A percentile compares a stretch with the other conserved stretches of the same genome.
Conservation (phyloP, 2,113 vertebrate species). For the Callospermophilus lateralis region DNA sequence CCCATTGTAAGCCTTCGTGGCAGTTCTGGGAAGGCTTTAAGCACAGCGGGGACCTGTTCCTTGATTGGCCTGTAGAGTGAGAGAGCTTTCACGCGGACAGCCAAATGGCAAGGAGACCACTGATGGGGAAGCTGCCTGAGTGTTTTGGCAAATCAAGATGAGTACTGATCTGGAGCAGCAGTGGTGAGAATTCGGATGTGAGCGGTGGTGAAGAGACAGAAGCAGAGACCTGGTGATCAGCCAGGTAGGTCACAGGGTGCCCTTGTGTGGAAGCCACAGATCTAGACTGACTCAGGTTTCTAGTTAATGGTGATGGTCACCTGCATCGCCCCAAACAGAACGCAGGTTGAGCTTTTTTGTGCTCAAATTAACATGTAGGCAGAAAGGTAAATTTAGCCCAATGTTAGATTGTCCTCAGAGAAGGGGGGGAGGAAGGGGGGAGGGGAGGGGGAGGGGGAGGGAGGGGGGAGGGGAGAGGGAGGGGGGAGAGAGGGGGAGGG, state of each 20-base stretch:
- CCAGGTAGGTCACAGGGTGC: neutral
- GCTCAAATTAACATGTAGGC: conserved; percentile 16
- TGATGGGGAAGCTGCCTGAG: neutral
- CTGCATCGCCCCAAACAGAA: neutral
- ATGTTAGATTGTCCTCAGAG: too few species aligned
- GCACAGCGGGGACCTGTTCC: neutral
- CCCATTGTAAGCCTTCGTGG: neutral
- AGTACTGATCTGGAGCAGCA: neutral
- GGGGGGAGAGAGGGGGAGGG: too few species aligned
- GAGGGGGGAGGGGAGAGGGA: too few species aligned
- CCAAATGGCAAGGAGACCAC: neutral
- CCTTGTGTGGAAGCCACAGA: neutral
- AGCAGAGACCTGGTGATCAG: neutral
- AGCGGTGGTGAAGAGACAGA: neutral
- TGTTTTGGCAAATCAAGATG: neutral
- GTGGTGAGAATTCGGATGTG: neutral
- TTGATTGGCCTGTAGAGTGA: neutral
- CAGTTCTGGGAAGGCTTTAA: neutral
- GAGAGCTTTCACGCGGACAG: neutral
- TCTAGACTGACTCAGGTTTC: neutral
- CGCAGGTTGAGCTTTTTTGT: neutral
- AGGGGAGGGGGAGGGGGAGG: too few species aligned
- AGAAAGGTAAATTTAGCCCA: neutral
- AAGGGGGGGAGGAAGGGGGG: too few species aligned
- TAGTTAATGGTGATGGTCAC: neutral